Evolutionary conservation across 2,888 invertebrate species (phyloP).

Genomic region (Melanophora roralis): DNA sequence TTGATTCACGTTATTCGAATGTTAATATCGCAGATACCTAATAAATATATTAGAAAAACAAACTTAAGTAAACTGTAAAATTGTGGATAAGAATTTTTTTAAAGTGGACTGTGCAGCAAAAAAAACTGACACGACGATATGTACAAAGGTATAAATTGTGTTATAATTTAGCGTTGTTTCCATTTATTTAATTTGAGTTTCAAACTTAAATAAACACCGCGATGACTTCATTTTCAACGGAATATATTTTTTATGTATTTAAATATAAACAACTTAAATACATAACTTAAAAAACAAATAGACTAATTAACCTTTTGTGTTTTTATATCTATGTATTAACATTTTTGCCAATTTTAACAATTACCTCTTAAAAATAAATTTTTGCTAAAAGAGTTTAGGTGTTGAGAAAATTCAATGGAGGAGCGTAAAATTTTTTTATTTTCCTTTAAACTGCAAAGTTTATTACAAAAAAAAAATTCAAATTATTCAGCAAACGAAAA

Average conservation of each 20-base stretch:
- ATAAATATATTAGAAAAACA: no score
- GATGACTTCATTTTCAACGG: slow-evolving; percentile 28
- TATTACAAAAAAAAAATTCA: neutral
- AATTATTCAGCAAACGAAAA: neutral
- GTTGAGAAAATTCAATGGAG: neutral
- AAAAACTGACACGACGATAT: no score
- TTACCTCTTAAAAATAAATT: neutral
- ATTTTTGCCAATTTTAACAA: slow-evolving; percentile 5
- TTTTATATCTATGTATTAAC: slow-evolving; percentile 1
- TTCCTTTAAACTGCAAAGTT: neutral
- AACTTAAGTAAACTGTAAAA: no score
- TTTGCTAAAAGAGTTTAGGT: neutral
- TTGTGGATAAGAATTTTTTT: no score
- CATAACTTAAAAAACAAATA: no score
- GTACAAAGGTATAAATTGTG: no score
- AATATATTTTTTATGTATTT: no score
- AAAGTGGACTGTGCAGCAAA: no score
- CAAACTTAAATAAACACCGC: neutral
- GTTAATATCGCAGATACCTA: no score
- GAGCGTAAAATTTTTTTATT: neutral
- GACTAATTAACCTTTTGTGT: slow-evolving; percentile 4
- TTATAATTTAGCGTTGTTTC: neutral
- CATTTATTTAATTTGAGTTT: neutral
- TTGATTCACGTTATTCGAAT: no score
- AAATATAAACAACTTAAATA: no score